Percentiles rank a stretch among this genome's conserved stretches.
phyloP scores from a whole-genome alignment of 2,113 vertebrate genomes.

The Bubo bubo region DNA sequence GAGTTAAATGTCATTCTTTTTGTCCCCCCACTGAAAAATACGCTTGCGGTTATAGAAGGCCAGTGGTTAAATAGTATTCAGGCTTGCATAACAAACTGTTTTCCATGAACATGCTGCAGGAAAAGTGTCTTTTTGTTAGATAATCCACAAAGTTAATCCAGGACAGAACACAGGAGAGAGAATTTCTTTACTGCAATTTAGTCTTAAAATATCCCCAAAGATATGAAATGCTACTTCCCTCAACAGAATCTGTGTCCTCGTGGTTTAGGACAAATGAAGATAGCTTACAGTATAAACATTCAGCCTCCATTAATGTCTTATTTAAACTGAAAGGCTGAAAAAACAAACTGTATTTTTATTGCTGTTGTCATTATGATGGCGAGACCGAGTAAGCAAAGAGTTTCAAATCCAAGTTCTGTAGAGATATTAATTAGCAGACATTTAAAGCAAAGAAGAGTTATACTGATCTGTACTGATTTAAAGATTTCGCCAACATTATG shows the following conservation, averaged over 20 bases:
- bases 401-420: not conserved
- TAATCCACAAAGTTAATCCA: conserved; percentile 32
- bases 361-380: not conserved
- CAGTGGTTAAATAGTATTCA: not conserved
- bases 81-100: not conserved
- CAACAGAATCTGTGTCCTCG: not conserved
- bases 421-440: not conserved
- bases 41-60: not conserved
- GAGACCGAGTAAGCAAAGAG: not conserved
- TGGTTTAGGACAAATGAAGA: not conserved
- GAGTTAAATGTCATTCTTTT: not conserved
- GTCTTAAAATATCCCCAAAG: not conserved
- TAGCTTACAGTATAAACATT: not conserved
- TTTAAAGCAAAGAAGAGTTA: not conserved
- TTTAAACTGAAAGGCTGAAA: not conserved
- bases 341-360: not conserved
- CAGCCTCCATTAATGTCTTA: not conserved
- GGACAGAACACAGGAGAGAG: not conserved
- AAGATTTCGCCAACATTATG: not conserved
- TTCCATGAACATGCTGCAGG: not conserved
- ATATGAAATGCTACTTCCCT: conserved; percentile 1
- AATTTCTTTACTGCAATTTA: not conserved
- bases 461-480: not conserved
- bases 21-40: conserved; percentile 22
- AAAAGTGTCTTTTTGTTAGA: conserved; percentile 15